Evolutionary conservation across 64 coral and sea anemone genomes (phyloP).

Genomic region (Montipora cactus): DNA sequence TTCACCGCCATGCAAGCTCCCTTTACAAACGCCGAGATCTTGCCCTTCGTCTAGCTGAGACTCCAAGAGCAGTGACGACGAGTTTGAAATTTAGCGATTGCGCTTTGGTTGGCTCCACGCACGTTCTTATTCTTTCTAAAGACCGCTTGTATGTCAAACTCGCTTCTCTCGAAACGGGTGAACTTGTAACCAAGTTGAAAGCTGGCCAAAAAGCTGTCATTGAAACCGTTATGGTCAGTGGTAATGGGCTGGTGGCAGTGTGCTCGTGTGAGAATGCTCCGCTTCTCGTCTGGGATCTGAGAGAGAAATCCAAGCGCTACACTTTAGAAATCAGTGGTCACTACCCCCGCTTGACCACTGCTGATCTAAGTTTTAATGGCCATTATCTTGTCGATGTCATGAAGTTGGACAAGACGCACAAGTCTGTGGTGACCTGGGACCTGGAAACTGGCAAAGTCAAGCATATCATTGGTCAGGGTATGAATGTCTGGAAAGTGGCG

Average conservation of each 20-base stretch:
- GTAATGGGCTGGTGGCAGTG: constrained; percentile 82
- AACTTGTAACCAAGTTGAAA: constrained; percentile 86
- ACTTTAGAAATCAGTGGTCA: constrained; percentile 79
- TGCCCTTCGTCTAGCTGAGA: constrained; percentile 89
- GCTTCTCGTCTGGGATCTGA: constrained; percentile 88
- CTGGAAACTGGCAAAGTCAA: constrained; percentile 87
- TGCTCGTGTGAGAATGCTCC: constrained; percentile 92
- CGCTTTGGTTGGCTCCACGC: constrained; percentile 82
- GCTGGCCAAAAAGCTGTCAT: constrained; percentile 82
- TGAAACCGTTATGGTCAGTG: constrained; percentile 96
- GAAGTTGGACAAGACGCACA: constrained; percentile 86
- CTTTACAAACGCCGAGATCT: constrained; percentile 97
- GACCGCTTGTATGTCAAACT: constrained; percentile 92
- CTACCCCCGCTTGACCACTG: constrained; percentile 86
- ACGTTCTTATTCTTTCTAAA: constrained; percentile 91
- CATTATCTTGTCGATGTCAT: constrained; percentile 89
- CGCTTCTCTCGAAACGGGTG: constrained; percentile 86
- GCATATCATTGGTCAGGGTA: constrained; percentile 91
- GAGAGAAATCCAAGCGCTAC: constrained; percentile 60
- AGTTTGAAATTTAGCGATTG: constrained; percentile 92
- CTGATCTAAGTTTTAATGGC: constrained; percentile 91
- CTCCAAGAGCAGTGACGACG: constrained; percentile 73
- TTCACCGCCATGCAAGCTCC: constrained; percentile 95
- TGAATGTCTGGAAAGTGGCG: constrained; percentile 88
- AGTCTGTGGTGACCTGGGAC: constrained; percentile 93